Evolutionary conservation across 2,113 vertebrate genomes (phyloP).

Genomic region (Morone saxatilis): DNA sequence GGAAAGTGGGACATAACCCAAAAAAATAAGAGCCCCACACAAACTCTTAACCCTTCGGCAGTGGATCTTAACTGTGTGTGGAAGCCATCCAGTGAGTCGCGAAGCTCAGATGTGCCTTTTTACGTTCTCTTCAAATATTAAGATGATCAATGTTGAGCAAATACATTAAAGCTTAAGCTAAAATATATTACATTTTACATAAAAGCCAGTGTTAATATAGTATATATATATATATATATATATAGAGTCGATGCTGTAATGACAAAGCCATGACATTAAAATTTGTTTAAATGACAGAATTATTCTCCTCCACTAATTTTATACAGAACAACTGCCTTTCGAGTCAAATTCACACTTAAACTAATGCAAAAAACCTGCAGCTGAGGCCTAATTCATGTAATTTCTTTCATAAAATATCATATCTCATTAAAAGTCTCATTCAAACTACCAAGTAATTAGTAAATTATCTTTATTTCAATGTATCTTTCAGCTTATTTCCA

Average conservation of each 20-base stretch:
- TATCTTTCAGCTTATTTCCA: background rate
- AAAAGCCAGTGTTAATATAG: background rate
- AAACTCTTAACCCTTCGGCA: constrained; percentile 34
- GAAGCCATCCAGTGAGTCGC: background rate
- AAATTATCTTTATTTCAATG: background rate
- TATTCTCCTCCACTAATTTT: background rate
- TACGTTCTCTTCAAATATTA: background rate
- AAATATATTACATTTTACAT: background rate
- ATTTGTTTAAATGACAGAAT: background rate
- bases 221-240: no score
- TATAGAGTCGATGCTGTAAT: background rate
- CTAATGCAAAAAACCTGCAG: background rate
- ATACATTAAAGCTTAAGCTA: background rate
- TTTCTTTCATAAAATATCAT: background rate
- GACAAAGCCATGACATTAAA: background rate
- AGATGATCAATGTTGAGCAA: background rate
- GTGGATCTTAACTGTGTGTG: background rate
- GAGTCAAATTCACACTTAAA: background rate
- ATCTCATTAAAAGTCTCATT: background rate
- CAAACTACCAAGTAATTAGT: background rate
- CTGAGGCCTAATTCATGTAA: background rate
- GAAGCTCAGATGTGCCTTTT: background rate
- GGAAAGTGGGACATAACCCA: constrained; percentile 68
- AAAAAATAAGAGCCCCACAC: constrained; percentile 37
- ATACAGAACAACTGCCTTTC: background rate